phyloP scores from a whole-genome alignment of 2,888 invertebrate species.

The Agonopterix heracliana region DNA sequence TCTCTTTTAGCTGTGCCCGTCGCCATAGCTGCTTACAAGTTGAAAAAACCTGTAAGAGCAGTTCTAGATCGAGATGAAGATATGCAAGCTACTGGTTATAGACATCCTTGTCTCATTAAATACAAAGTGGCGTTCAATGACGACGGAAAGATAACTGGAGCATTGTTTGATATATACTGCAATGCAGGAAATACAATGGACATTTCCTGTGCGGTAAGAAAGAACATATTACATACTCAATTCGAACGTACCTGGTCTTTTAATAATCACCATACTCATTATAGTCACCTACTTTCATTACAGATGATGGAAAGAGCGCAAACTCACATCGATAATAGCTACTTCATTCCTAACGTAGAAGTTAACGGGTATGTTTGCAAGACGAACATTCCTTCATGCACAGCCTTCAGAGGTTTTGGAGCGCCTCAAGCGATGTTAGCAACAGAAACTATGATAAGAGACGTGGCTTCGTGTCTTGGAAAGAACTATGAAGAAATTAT shows the following conservation, averaged over 20 bases:
- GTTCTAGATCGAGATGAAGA: slow-evolving; percentile 92
- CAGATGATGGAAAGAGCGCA: slow-evolving; percentile 88
- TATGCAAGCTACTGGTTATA: slow-evolving; percentile 85
- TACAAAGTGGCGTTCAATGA: slow-evolving; percentile 85
- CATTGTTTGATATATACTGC: slow-evolving; percentile 78
- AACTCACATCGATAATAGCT: slow-evolving; percentile 88
- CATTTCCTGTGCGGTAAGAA: slow-evolving; percentile 79
- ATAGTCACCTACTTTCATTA: slow-evolving; percentile 17
- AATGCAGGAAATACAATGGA: slow-evolving; percentile 86
- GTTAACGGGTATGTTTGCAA: slow-evolving; percentile 85
- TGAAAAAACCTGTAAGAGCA: slow-evolving; percentile 82
- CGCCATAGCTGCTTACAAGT: slow-evolving; percentile 84
- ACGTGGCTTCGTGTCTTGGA: slow-evolving; percentile 81
- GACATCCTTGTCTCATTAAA: slow-evolving; percentile 86
- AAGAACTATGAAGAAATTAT: slow-evolving; percentile 80
- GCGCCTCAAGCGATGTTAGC: slow-evolving; percentile 93
- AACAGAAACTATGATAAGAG: slow-evolving; percentile 85
- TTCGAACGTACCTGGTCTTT: neutral
- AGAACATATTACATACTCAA: neutral
- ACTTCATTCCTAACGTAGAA: slow-evolving; percentile 83
- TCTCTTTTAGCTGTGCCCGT: slow-evolving; percentile 78
- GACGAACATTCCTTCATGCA: slow-evolving; percentile 94
- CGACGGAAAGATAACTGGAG: slow-evolving; percentile 80
- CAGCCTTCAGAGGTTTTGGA: slow-evolving; percentile 95
- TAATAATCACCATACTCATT: neutral